Percentiles rank a stretch among this genome's conserved stretches.
phyloP scores from a whole-genome alignment of 1,140 invertebrate species.

The Leptoteleia sp. region DNA sequence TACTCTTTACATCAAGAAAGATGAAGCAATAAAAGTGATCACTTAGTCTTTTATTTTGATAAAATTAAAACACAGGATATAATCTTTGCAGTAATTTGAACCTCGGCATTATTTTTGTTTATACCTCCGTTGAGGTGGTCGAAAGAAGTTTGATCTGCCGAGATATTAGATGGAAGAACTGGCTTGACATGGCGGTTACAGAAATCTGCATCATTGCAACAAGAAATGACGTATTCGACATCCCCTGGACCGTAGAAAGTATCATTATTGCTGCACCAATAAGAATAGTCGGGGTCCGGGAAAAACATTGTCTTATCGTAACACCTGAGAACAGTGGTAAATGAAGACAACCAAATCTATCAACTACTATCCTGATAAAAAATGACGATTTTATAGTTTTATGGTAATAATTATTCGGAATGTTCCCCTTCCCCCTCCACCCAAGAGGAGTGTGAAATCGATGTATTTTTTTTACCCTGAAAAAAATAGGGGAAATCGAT shows the following conservation, averaged over 20 bases:
- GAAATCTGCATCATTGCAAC: constrained; percentile 83
- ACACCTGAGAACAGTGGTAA: constrained; percentile 80
- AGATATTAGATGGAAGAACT: constrained; percentile 71
- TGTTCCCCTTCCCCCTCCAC: too few relatives aligned
- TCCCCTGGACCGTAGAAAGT: constrained; percentile 73
- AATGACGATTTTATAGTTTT: constrained; percentile 60
- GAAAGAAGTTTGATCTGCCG: constrained; percentile 70
- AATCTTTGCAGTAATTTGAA: constrained; percentile 53
- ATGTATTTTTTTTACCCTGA: too few relatives aligned
- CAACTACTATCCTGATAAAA: constrained; percentile 13
- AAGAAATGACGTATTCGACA: constrained; percentile 78
- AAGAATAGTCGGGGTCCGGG: constrained; percentile 79
- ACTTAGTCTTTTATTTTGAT: too few relatives aligned
- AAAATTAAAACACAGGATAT: too few relatives aligned
- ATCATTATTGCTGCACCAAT: constrained; percentile 78
- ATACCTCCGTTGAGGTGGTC: constrained; percentile 75
- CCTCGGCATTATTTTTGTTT: constrained; percentile 54
- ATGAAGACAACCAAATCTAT: constrained; percentile 41
- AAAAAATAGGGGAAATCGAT: too few relatives aligned
- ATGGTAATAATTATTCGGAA: too few relatives aligned
- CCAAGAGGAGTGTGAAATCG: too few relatives aligned
- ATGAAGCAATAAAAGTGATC: too few relatives aligned
- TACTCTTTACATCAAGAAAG: too few relatives aligned
- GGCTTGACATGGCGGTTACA: constrained; percentile 83
- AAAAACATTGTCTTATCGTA: constrained; percentile 81